Evolutionary conservation across 2,888 invertebrate genomes (phyloP).

Genomic region (Drosophila paramelanica): DNA sequence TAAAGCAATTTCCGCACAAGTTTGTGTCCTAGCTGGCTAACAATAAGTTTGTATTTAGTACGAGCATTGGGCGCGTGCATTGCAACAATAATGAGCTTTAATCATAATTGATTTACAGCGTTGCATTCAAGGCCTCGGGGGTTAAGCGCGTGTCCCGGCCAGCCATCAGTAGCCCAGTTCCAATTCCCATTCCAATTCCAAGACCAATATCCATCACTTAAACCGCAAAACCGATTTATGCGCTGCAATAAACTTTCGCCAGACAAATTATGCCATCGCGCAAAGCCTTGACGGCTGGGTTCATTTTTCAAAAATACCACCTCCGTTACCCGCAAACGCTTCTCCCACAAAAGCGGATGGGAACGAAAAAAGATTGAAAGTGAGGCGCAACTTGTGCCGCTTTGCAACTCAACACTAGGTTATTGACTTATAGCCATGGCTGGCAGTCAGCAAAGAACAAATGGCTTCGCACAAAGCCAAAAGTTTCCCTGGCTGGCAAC

Average conservation of each 20-base stretch:
- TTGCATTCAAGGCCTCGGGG: slow-evolving; percentile 4
- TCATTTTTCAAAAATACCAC: slow-evolving; percentile 65
- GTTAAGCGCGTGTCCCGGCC: background rate
- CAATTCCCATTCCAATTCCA: slow-evolving; percentile 7
- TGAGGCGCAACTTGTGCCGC: slow-evolving; percentile 43
- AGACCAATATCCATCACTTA: slow-evolving; percentile 43
- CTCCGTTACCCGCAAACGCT: background rate
- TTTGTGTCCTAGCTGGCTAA: slow-evolving; percentile 57
- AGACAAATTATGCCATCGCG: slow-evolving; percentile 65
- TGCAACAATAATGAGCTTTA: slow-evolving; percentile 75
- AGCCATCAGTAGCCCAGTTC: slow-evolving; percentile 53
- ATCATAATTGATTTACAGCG: slow-evolving; percentile 76
- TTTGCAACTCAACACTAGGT: slow-evolving; percentile 76
- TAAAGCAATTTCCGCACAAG: slow-evolving; percentile 68
- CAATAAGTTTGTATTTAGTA: slow-evolving; percentile 58
- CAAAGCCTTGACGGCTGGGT: slow-evolving; percentile 44
- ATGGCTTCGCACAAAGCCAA: slow-evolving; percentile 51
- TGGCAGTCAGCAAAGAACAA: slow-evolving; percentile 39
- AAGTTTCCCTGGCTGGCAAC: slow-evolving; percentile 36
- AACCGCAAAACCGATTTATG: slow-evolving; percentile 60
- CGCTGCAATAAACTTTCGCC: slow-evolving; percentile 60
- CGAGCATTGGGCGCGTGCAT: slow-evolving; percentile 45
- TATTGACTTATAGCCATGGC: slow-evolving; percentile 70
- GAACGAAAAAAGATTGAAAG: slow-evolving; percentile 2
- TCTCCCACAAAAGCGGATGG: slow-evolving; percentile 17